Conservation (phyloP, 2,888 invertebrate species). For the Bellardia pandia region DNA sequence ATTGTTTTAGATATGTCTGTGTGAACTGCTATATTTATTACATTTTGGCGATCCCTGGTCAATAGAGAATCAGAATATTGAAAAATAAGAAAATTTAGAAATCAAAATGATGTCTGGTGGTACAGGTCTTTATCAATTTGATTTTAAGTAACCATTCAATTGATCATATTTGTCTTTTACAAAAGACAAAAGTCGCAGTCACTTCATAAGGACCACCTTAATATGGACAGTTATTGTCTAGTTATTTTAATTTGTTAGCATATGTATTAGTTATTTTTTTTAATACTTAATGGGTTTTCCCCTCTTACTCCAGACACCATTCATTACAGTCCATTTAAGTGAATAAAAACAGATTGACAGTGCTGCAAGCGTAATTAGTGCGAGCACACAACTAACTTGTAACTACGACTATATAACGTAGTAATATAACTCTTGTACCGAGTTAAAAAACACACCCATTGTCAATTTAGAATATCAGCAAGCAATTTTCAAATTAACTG, state of each 20-base stretch:
- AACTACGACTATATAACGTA: not conserved
- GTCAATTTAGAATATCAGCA: constrained; percentile 46
- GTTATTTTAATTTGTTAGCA: constrained; percentile 37
- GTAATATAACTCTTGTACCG: not conserved
- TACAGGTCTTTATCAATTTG: too few relatives aligned
- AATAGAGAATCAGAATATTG: too few relatives aligned
- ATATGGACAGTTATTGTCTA: constrained; percentile 2
- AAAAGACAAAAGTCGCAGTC: not conserved
- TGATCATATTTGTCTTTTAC: too few relatives aligned
- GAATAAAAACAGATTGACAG: constrained; percentile 40
- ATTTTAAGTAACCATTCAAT: too few relatives aligned
- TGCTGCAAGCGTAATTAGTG: constrained; percentile 21
- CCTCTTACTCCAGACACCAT: not conserved
- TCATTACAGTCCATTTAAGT: constrained; percentile 34
- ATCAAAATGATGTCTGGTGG: too few relatives aligned
- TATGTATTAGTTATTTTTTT: constrained; percentile 12
- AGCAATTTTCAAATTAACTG: constrained; percentile 54
- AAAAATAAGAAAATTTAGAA: too few relatives aligned
- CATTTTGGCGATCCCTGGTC: too few relatives aligned
- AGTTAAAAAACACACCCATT: constrained; percentile 3
- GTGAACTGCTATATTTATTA: too few relatives aligned
- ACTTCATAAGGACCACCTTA: not conserved
- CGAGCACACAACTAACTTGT: not conserved
- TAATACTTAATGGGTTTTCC: constrained; percentile 1
- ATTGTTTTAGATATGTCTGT: too few relatives aligned